A percentile compares a stretch with the other conserved stretches of the same genome.
Conservation (phyloP, 92 coral and sea anemone species). For the Anthopleura xanthogrammica region DNA sequence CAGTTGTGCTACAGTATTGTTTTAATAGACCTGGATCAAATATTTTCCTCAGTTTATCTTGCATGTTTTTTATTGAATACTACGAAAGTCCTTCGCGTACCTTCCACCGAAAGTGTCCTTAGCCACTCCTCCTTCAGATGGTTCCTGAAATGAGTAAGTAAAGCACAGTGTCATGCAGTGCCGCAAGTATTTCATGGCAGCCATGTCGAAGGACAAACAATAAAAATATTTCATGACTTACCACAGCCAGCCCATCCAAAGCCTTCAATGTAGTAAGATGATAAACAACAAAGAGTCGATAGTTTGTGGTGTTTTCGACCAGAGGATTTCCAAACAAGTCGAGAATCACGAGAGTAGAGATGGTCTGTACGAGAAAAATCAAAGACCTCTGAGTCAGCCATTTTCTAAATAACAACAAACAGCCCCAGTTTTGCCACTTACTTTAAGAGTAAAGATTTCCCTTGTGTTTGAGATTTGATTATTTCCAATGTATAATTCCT, state of each 20-base stretch:
- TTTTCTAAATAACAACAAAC: not conserved
- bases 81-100: constrained; percentile 31
- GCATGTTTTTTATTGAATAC: too few relatives aligned
- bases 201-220: too few relatives aligned
- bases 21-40: too few relatives aligned
- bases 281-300: constrained; percentile 89
- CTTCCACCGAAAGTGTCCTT: constrained; percentile 96
- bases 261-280: constrained; percentile 92
- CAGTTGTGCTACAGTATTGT: too few relatives aligned
- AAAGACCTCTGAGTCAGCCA: not conserved
- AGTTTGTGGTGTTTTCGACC: constrained; percentile 64
- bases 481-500: constrained; percentile 87
- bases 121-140: constrained; percentile 87
- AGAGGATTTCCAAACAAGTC: constrained; percentile 91
- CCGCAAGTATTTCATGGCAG: too few relatives aligned
- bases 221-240: constrained; percentile 4
- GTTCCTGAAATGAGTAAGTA: constrained; percentile 42
- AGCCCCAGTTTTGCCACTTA: not conserved
- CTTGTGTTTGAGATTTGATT: constrained; percentile 78
- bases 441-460: constrained; percentile 87
- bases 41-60: too few relatives aligned
- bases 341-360: constrained; percentile 73
- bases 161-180: not conserved
- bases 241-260: constrained; percentile 96
- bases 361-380: constrained; percentile 38